Conservation (phyloP, 1,140 invertebrate genomes). For the Calosoma granatense region DNA sequence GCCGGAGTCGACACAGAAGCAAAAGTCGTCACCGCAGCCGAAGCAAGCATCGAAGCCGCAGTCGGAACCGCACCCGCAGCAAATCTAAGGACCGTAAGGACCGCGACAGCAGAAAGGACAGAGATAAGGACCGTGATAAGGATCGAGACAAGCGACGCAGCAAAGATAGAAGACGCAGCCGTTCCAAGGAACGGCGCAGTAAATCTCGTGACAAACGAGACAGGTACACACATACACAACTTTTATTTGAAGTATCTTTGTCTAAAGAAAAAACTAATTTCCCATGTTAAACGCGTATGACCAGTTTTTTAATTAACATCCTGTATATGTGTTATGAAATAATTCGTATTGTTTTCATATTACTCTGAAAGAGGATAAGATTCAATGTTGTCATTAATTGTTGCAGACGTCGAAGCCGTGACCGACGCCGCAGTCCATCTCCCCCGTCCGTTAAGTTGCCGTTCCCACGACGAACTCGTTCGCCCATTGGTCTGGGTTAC, state of each 20-base stretch:
- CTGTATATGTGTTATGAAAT: too few species aligned
- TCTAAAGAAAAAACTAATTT: too few species aligned
- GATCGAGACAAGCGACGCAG: slow-evolving; percentile 23
- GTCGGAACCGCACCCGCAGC: slow-evolving; percentile 23
- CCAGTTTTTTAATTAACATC: too few species aligned
- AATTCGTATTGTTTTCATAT: too few species aligned
- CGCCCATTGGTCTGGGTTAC: slow-evolving; percentile 2
- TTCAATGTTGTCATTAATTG: too few species aligned
- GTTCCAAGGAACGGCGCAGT: slow-evolving; percentile 21
- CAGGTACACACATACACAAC: slow-evolving; percentile 35
- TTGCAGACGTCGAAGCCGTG: slow-evolving; percentile 33
- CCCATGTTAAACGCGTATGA: too few species aligned
- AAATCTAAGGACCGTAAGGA: slow-evolving; percentile 24
- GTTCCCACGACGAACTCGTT: slow-evolving; percentile 25
- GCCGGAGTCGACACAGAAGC: slow-evolving; percentile 27
- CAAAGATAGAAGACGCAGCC: slow-evolving; percentile 33
- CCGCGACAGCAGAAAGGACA: slow-evolving; percentile 21
- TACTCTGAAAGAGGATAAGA: too few species aligned
- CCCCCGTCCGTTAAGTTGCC: slow-evolving; percentile 16
- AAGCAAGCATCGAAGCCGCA: slow-evolving; percentile 31
- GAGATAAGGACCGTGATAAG: slow-evolving; percentile 18
- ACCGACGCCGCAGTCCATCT: slow-evolving; percentile 22
- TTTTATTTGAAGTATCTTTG: too few species aligned
- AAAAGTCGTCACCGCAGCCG: slow-evolving; percentile 24
- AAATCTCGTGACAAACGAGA: slow-evolving; percentile 31